These are phyloP conservation scores for Caenorhabditis tropicalis DNA, from an alignment of 1,140 invertebrate species.

Conservation along the genomic window DNA sequence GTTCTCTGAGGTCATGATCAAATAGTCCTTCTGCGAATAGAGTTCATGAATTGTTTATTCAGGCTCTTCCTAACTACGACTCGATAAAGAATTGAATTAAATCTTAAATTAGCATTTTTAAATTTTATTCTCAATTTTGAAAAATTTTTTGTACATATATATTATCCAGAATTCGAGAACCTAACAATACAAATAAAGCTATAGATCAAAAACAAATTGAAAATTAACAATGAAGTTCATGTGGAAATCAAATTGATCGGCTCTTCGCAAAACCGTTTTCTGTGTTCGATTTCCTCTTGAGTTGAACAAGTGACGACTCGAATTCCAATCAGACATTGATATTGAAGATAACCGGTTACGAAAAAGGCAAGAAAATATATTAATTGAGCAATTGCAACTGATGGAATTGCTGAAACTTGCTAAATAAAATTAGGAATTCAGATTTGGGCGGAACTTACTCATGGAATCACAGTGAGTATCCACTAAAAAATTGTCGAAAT, in stretches of 20 bases:
- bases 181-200: too few relatives aligned
- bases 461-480: constrained; percentile 21
- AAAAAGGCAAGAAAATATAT: constrained; percentile 25
- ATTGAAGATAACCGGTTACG: constrained; percentile 20
- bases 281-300: constrained; percentile 11
- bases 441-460: neutral
- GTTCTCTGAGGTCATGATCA: too few relatives aligned
- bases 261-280: constrained; percentile 12
- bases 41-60: too few relatives aligned
- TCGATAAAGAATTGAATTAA: too few relatives aligned
- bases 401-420: neutral
- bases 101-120: too few relatives aligned
- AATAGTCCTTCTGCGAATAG: too few relatives aligned
- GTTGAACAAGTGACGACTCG: constrained; percentile 13
- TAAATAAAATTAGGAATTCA: neutral
- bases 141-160: too few relatives aligned
- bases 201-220: neutral
- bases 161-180: too few relatives aligned
- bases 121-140: too few relatives aligned
- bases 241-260: neutral
- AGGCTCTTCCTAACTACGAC: too few relatives aligned
- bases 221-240: neutral
- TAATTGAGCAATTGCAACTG: constrained; percentile 11
- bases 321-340: constrained; percentile 8
- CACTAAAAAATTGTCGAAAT: neutral